phyloP scores from a whole-genome alignment of 2,888 invertebrate species.

The Mylabris sibirica region DNA sequence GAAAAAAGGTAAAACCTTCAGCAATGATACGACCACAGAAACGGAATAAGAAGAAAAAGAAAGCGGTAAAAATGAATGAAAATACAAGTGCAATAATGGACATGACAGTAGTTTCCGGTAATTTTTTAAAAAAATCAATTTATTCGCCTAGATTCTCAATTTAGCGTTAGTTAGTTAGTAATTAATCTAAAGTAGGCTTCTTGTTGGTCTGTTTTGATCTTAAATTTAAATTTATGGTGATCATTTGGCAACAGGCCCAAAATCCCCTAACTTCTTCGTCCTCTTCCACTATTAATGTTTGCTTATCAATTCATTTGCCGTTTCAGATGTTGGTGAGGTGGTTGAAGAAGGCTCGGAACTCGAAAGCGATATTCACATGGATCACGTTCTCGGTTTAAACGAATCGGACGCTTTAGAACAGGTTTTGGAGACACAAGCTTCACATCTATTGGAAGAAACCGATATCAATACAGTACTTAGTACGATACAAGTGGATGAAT shows the following conservation, averaged over 20 bases:
- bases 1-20: constrained; percentile 68
- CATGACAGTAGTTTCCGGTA: constrained; percentile 31
- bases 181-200: no score
- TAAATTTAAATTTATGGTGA: no score
- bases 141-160: no score
- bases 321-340: constrained; percentile 34
- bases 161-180: no score
- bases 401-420: constrained; percentile 68
- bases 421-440: constrained; percentile 73
- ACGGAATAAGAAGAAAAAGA: constrained; percentile 65
- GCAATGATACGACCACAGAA: constrained; percentile 66
- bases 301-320: no score
- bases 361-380: constrained; percentile 64
- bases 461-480: constrained; percentile 81
- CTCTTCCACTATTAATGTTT: no score
- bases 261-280: no score
- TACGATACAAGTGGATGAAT: constrained; percentile 81
- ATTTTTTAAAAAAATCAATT: no score
- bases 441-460: constrained; percentile 72
- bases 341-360: constrained; percentile 51
- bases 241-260: no score
- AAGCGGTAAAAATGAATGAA: constrained; percentile 44
- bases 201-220: no score
- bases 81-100: constrained; percentile 41
- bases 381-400: constrained; percentile 65